Conservation (phyloP, 2,113 vertebrate genomes). For the Notothenia rossii region DNA sequence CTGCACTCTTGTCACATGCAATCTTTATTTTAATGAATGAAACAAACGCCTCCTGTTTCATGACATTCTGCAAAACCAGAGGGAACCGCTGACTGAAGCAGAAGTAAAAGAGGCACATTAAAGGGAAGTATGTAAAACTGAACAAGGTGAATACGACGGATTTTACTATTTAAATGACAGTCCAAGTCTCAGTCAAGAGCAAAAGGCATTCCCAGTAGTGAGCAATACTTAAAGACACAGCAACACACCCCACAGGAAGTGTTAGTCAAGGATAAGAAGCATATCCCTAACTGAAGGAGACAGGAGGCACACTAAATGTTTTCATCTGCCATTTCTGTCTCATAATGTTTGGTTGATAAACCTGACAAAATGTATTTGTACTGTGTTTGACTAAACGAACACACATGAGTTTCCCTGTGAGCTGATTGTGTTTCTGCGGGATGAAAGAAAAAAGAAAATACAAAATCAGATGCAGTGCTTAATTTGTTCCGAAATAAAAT, state of each 20-base stretch:
- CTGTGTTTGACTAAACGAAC: conserved; percentile 11
- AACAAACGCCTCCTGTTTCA: neutral
- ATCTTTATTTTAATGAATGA: conserved; percentile 29
- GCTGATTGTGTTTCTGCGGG: neutral
- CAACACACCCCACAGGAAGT: conserved; percentile 24
- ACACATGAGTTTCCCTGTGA: conserved; percentile 9
- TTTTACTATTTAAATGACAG: conserved; percentile 22
- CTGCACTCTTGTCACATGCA: conserved; percentile 19
- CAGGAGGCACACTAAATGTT: conserved; percentile 8
- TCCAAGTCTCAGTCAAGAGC: neutral
- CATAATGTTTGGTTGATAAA: conserved; percentile 21
- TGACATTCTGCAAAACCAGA: neutral
- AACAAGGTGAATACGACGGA: conserved; percentile 15
- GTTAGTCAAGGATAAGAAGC: conserved; percentile 10
- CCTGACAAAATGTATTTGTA: neutral
- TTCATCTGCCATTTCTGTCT: conserved; percentile 22
- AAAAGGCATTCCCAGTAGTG: conserved; percentile 14
- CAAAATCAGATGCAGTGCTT: neutral
- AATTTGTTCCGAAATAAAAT: neutral
- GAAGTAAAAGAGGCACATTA: conserved; percentile 14
- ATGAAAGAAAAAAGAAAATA: neutral
- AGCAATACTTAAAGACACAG: conserved; percentile 32
- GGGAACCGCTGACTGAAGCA: conserved; percentile 36
- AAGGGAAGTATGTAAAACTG: conserved; percentile 18
- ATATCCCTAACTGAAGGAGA: conserved; percentile 28